phyloP scores from a whole-genome alignment of 2,888 invertebrate species.

The Zygaena filipendulae region DNA sequence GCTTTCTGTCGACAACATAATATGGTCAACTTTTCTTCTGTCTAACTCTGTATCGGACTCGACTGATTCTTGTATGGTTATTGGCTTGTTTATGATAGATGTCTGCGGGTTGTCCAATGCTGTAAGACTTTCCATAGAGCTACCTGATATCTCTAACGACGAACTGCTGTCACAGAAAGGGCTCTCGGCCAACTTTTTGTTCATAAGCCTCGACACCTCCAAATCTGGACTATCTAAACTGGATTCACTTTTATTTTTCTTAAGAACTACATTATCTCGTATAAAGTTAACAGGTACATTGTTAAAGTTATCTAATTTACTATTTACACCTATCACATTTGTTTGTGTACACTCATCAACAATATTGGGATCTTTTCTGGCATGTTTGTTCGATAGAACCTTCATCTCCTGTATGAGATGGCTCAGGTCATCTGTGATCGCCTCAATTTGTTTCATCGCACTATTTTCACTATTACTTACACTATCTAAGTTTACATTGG shows the following conservation, averaged over 20 bases:
- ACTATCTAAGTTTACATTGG: conserved; percentile 1
- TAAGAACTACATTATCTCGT: conserved; percentile 48
- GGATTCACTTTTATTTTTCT: conserved; percentile 63
- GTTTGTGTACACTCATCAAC: conserved; percentile 28
- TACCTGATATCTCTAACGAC: conserved; percentile 57
- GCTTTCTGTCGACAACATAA: conserved; percentile 41
- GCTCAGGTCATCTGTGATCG: conserved; percentile 48
- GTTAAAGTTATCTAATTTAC: conserved; percentile 25
- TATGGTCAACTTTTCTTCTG: conserved; percentile 35
- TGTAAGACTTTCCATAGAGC: conserved; percentile 59
- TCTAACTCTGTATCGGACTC: conserved; percentile 35
- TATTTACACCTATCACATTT: conserved; percentile 20
- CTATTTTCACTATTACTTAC: conserved; percentile 23
- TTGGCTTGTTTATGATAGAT: conserved; percentile 21
- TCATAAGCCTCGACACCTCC: conserved; percentile 61
- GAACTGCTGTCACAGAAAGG: conserved; percentile 57
- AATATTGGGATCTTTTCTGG: conserved; percentile 20
- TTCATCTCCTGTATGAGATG: conserved; percentile 50
- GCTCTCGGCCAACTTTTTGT: conserved; percentile 38
- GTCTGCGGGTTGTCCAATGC: conserved; percentile 25
- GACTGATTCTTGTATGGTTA: conserved; percentile 27
- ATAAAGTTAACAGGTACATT: conserved; percentile 41
- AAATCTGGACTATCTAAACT: conserved; percentile 63
- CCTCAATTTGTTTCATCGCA: conserved; percentile 44
- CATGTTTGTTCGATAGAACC: conserved; percentile 32